Evolutionary conservation across 2,113 vertebrate genomes (phyloP), one percentile per base, ranked within the genome.

Genomic region (Grallaria varia): DNA sequence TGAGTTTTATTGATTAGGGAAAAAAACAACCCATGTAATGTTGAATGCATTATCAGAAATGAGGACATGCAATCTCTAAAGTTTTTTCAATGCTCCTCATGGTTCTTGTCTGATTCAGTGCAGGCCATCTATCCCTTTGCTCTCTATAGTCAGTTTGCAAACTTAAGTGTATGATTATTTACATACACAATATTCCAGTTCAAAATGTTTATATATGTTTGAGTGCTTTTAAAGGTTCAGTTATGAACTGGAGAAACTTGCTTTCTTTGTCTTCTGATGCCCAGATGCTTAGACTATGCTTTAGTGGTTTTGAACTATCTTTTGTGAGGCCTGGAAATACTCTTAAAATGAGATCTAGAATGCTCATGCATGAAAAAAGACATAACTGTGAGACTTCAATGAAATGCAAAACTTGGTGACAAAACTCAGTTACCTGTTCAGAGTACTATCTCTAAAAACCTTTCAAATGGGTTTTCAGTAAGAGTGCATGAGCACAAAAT

Each of bases 1-100:
- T 31, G 67, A 59, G 5, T 40, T 25, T 6, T 12, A 76, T 52
- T 79, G 63, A 47, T 60, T 53, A 75, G 62, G 47, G 16, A 78
- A 83, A 84, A 33, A 12, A 0, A 0, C 0, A 45, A 45, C 2
- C 3, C 3, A 8, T 1, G 0, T 31, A 0, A 2, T 62, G 88
- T 64, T 86, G 45, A 71, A 59, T 20, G 9, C 5, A 23, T 67
- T 72, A 47, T 64, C 17, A 81, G 15, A 74, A 90, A 75, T 14
- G 2, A 14, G 7, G 4, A 63, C 19, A 14, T 25, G 3, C 15
- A 76, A 30, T 23, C 12, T 68, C 21, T 50, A 59, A 88, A 52
- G 22, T 7, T 5, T 30, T 75, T 59, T 63, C 17, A 30, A 16
- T 63, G 28, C 22, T 74, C 19, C 52, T 81, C 44, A 16, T 63